phyloP scores from a whole-genome alignment of 1,140 invertebrate species.

The Danaus plexippus region DNA sequence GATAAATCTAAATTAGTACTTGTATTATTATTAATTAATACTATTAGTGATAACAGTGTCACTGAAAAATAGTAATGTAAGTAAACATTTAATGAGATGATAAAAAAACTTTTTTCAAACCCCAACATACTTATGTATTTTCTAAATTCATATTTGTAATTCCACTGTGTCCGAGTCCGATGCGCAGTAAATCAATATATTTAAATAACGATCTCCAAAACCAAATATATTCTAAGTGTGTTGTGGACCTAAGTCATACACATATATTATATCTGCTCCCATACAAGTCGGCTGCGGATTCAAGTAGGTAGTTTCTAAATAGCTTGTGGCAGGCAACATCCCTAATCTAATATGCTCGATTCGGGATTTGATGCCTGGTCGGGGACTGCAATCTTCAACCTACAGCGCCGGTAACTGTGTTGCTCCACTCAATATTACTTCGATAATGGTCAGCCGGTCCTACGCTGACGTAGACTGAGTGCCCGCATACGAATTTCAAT shows the following conservation, averaged over 20 bases:
- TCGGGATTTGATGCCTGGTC: constrained; percentile 35
- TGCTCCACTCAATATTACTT: constrained; percentile 34
- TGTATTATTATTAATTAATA: too few relatives aligned
- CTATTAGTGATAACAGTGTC: too few relatives aligned
- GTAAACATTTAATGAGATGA: too few relatives aligned
- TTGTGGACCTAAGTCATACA: constrained; percentile 11
- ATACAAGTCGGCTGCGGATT: constrained; percentile 20
- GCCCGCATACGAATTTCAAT: constrained; percentile 37
- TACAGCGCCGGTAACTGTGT: constrained; percentile 29
- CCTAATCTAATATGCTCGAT: constrained; percentile 55
- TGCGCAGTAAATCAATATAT: constrained; percentile 10
- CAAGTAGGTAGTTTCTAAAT: constrained; percentile 43
- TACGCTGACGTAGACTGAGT: constrained; percentile 43
- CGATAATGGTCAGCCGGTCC: constrained; percentile 34
- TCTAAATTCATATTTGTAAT: too few relatives aligned
- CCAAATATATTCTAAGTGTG: constrained; percentile 15
- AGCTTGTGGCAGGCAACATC: constrained; percentile 39
- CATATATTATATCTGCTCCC: constrained; percentile 12
- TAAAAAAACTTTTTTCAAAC: too few relatives aligned
- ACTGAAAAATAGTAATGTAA: too few relatives aligned
- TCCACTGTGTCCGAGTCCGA: too few relatives aligned
- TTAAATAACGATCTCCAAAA: constrained; percentile 12
- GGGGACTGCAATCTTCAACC: constrained; percentile 45
- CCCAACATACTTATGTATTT: too few relatives aligned
- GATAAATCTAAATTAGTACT: too few relatives aligned